These are phyloP conservation scores for Ips typographus DNA, from an alignment of 1,140 invertebrate genomes.

Conservation along the genomic window DNA sequence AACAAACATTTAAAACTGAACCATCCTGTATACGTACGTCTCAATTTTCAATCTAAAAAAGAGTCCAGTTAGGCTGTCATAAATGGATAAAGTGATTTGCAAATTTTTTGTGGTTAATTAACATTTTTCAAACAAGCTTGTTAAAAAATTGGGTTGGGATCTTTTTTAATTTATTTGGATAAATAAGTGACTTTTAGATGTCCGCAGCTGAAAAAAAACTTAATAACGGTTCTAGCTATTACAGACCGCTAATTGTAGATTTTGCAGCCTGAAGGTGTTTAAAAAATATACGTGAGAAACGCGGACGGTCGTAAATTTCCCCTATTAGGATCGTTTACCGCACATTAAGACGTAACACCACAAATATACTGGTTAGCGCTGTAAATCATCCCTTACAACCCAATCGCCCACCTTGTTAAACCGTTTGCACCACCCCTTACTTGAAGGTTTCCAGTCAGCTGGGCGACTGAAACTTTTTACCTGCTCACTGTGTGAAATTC, in stretches of 20 bases:
- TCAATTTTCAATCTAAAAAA: not conserved
- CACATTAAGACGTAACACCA: slow-evolving; percentile 42
- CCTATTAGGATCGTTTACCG: slow-evolving; percentile 31
- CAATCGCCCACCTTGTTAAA: not conserved
- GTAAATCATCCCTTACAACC: slow-evolving; percentile 33
- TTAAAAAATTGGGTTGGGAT: not conserved
- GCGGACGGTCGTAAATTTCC: not conserved
- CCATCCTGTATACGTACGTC: no score
- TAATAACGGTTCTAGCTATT: not conserved
- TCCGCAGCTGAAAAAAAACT: not conserved
- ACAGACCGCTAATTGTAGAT: not conserved
- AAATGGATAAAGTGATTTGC: slow-evolving; percentile 7
- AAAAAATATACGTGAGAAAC: not conserved
- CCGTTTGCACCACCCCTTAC: not conserved
- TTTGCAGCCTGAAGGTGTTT: not conserved
- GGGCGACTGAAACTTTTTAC: slow-evolving; percentile 9
- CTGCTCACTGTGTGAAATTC: slow-evolving; percentile 43
- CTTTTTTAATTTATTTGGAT: slow-evolving; percentile 6
- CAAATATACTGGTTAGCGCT: slow-evolving; percentile 38
- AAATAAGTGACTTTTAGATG: not conserved
- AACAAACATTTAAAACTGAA: no score
- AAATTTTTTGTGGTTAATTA: slow-evolving; percentile 9
- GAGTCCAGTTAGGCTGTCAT: slow-evolving; percentile 17
- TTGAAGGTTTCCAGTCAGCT: not conserved
- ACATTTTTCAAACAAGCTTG: slow-evolving; percentile 8